Evolutionary conservation across 2,888 invertebrate species (phyloP), one percentile per base, ranked within the genome.

Genomic region (Malthinus seriepunctatus): DNA sequence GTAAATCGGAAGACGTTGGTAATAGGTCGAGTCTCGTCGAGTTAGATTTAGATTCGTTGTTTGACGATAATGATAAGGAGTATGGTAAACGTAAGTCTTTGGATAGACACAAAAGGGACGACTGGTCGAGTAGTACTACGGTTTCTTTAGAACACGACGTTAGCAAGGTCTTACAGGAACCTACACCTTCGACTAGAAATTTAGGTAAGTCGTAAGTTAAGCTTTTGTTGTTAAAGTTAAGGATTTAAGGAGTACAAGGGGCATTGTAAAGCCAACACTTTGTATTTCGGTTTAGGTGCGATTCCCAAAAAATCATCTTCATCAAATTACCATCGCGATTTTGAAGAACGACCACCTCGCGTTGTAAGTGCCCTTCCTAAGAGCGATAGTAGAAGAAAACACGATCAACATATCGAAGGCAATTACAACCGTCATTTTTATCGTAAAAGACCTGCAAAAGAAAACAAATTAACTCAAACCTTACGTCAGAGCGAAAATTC

Each of bases 21-120:
- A 23, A 75, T 61, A 72, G 75, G 65, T 76, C 82, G 38, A 86
- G 86, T 70, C 74, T 85, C 38, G 72, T 76, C 9, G 76, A 76
- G 56, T 78, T 85, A 46, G 87, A 86, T 45, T 78, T 88, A 56
- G 85, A 87, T 72, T 86, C 86, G 84, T 76, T 88, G 48, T 88
- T 88, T 73, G 84, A 84, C 59, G 75, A 73, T 73, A 75, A 76
- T 33, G 73, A 72, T 60, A 66, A 71, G 10, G 67, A 67, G 33
- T 54, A 56, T 11, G 55, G 50, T 45, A 50, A 51, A 42, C 59
- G 56, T 8, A 46, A 52, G 51, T 58, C 69, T 67, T 12, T 69
- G 80, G 82, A 81, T 68, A 72, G 79, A 35, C 75, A 79, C 51
- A 79, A 78, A 66, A 77, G 80, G 59, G 82, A 83, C 55, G 82